phyloP scores from a whole-genome alignment of 2,797 vertebrate genomes.

The Rhyacichthys aspro region DNA sequence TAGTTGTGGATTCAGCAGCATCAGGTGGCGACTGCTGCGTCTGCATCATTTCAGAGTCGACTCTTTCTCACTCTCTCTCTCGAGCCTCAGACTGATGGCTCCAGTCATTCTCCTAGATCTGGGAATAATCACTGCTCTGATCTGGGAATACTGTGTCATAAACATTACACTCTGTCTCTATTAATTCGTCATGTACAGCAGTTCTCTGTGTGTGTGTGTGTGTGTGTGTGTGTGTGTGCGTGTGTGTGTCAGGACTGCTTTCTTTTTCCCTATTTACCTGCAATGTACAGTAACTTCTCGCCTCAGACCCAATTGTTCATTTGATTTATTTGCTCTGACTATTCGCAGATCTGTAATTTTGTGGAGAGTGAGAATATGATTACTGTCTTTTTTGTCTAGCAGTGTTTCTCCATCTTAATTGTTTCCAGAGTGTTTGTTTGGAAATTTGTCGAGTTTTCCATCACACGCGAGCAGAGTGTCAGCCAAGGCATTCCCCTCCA shows the following conservation, averaged over 20 bases:
- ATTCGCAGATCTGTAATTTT: not conserved
- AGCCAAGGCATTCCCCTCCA: slow-evolving; percentile 62
- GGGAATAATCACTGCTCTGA: slow-evolving; percentile 63
- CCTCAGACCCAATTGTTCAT: not conserved
- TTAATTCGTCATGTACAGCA: slow-evolving; percentile 52
- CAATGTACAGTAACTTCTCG: slow-evolving; percentile 17
- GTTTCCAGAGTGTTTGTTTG: slow-evolving; percentile 79
- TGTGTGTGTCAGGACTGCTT: slow-evolving; percentile 14
- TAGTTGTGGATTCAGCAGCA: slow-evolving; percentile 46
- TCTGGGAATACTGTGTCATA: slow-evolving; percentile 60
- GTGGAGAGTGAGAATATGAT: slow-evolving; percentile 11
- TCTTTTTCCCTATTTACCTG: slow-evolving; percentile 33
- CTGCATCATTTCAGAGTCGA: slow-evolving; percentile 54
- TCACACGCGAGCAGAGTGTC: slow-evolving; percentile 68
- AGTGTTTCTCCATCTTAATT: slow-evolving; percentile 62
- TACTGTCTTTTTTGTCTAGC: slow-evolving; percentile 37
- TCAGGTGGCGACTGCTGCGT: slow-evolving; percentile 62
- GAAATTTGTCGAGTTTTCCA: slow-evolving; percentile 72
- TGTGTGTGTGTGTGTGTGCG: slow-evolving; percentile 4
- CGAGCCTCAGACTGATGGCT: slow-evolving; percentile 56
- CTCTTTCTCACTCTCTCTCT: slow-evolving; percentile 44
- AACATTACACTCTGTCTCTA: slow-evolving; percentile 48
- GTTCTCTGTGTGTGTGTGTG: slow-evolving; percentile 2
- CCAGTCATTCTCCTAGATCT: slow-evolving; percentile 51
- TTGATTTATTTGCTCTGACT: too few species aligned